Percentiles rank a stretch among this genome's conserved stretches.
Evolutionary conservation across 2,888 invertebrate species (phyloP).

Genomic region (Temnothorax rugatulus): DNA sequence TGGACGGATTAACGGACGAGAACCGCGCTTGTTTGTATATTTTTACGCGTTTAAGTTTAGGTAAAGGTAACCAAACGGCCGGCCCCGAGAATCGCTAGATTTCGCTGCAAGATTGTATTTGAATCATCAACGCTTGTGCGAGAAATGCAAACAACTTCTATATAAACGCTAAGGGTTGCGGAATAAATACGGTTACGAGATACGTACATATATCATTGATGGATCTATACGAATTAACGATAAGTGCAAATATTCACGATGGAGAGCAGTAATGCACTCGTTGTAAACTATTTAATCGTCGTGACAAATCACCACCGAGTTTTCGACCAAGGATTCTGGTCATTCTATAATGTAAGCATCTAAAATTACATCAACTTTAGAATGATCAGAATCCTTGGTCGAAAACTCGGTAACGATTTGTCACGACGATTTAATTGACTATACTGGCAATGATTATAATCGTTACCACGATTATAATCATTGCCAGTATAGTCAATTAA

Average conservation of each 20-base stretch:
- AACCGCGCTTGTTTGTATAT: slow-evolving; percentile 34
- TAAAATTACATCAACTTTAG: too few relatives aligned
- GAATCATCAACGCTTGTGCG: slow-evolving; percentile 37
- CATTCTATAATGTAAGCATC: too few relatives aligned
- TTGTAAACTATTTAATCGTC: slow-evolving; percentile 45
- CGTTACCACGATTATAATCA: too few relatives aligned
- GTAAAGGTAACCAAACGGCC: slow-evolving; percentile 2
- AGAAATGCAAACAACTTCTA: slow-evolving; percentile 33
- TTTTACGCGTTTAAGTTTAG: slow-evolving; percentile 16
- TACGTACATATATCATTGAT: slow-evolving; percentile 17
- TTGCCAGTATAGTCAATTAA: too few relatives aligned
- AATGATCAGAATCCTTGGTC: too few relatives aligned
- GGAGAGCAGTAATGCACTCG: slow-evolving; percentile 15
- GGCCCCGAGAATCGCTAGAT: slow-evolving; percentile 52
- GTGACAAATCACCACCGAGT: too few relatives aligned
- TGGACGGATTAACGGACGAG: neutral
- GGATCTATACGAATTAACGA: slow-evolving; percentile 31
- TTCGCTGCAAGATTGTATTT: slow-evolving; percentile 37
- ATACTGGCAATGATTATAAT: too few relatives aligned
- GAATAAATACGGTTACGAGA: slow-evolving; percentile 31
- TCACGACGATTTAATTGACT: too few relatives aligned
- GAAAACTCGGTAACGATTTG: too few relatives aligned
- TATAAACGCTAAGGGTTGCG: slow-evolving; percentile 11
- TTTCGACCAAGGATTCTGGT: too few relatives aligned
- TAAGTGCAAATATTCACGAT: slow-evolving; percentile 8